These are phyloP conservation scores for Embidobia sp. DNA, from an alignment of 2,888 invertebrate genomes.

Conservation along the genomic window DNA sequence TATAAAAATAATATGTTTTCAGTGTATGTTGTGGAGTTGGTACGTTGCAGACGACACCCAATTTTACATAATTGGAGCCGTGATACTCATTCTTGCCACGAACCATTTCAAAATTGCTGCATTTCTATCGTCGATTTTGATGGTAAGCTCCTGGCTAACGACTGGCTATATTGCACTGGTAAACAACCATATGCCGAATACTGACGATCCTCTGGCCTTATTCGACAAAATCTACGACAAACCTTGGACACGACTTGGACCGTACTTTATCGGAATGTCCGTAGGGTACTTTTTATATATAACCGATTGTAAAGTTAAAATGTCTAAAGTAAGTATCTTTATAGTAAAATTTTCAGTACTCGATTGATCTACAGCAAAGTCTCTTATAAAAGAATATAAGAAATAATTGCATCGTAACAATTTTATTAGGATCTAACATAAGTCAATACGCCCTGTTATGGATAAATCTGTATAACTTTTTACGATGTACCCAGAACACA, in stretches of 20 bases:
- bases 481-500: no score
- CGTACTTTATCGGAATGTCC: constrained; percentile 92
- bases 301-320: constrained; percentile 89
- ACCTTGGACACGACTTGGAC: constrained; percentile 93
- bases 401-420: no score
- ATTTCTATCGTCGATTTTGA: constrained; percentile 85
- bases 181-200: constrained; percentile 89
- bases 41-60: constrained; percentile 94
- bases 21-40: constrained; percentile 97
- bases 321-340: constrained; percentile 84
- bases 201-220: constrained; percentile 91
- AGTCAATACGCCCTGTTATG: no score
- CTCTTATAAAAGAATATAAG: no score
- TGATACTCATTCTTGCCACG: constrained; percentile 90
- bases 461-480: no score
- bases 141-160: constrained; percentile 90
- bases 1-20: constrained; percentile 72
- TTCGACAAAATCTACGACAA: constrained; percentile 96
- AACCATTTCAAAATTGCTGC: constrained; percentile 91
- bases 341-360: neutral
- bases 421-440: no score
- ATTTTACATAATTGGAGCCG: constrained; percentile 91
- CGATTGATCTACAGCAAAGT: neutral
- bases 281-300: constrained; percentile 92
- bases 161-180: constrained; percentile 91